phyloP scores from a whole-genome alignment of 1,140 invertebrate species.

The Harpegnathos saltator region DNA sequence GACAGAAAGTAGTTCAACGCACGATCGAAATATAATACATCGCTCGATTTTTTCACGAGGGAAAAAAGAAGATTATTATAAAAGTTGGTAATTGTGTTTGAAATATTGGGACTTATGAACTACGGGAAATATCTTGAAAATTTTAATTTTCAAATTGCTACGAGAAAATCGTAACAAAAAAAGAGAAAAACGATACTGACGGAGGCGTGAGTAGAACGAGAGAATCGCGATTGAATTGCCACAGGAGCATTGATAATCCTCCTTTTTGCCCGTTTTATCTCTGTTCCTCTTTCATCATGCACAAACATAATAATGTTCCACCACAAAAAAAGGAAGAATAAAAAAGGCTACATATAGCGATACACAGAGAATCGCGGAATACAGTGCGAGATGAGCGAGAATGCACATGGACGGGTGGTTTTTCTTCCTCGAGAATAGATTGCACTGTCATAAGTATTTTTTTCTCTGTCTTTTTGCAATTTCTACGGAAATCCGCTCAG shows the following conservation, averaged over 20 bases:
- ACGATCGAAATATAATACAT: conserved; percentile 1
- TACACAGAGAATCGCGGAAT: neutral
- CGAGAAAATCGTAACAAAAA: too few species aligned
- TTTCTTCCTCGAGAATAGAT: neutral
- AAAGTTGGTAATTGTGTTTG: too few species aligned
- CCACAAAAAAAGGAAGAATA: conserved; percentile 5
- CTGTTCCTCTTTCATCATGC: conserved; percentile 17
- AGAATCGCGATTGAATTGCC: conserved; percentile 8
- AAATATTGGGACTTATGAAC: too few species aligned
- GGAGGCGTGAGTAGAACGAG: too few species aligned
- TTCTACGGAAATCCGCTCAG: neutral
- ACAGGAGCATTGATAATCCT: conserved; percentile 1
- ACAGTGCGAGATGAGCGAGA: too few species aligned
- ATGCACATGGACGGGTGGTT: neutral
- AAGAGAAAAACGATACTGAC: neutral
- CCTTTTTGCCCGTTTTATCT: conserved; percentile 16
- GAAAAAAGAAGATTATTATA: too few species aligned
- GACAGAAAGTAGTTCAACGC: neutral
- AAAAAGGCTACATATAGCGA: too few species aligned
- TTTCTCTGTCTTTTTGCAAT: conserved; percentile 5
- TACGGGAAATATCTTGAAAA: too few species aligned
- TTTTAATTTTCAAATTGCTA: too few species aligned
- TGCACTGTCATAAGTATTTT: conserved; percentile 24
- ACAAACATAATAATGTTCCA: neutral
- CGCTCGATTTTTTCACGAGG: too few species aligned